These are phyloP conservation scores for Anas platyrhynchos DNA, from an alignment of 2,113 vertebrate species.

Conservation along the genomic window DNA sequence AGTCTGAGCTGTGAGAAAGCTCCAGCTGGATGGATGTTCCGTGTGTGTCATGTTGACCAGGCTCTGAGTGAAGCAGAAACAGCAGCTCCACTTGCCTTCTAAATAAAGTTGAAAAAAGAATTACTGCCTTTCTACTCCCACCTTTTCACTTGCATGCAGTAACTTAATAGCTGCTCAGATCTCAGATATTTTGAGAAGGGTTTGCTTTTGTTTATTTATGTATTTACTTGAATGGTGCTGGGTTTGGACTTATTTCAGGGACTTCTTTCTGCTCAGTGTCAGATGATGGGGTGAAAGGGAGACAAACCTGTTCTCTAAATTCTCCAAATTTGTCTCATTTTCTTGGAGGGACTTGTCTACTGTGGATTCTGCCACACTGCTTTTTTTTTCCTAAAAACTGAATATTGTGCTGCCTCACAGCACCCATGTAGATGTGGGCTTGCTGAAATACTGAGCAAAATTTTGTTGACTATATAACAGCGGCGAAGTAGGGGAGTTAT, in stretches of 20 bases:
- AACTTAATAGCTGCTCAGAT: neutral
- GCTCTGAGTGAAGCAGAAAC: neutral
- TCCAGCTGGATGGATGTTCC: neutral
- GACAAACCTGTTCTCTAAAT: neutral
- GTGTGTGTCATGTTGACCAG: accelerated
- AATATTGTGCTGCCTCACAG: neutral
- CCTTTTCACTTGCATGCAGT: neutral
- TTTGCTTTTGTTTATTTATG: neutral
- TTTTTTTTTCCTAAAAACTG: neutral
- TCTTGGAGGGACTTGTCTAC: neutral
- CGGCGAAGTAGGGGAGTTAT: neutral
- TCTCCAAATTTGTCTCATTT: neutral
- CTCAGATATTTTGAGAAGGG: neutral
- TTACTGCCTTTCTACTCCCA: neutral
- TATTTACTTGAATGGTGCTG: accelerated
- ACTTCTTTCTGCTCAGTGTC: neutral
- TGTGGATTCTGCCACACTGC: neutral
- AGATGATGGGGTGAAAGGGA: neutral
- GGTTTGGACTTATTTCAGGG: neutral
- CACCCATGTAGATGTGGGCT: neutral
- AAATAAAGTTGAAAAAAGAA: neutral
- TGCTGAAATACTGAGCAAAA: neutral
- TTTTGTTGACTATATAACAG: neutral
- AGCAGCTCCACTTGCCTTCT: neutral
- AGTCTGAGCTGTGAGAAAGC: neutral